Base-by-base conservation (phyloP, 2,888 invertebrate species). In the Dione juno region DNA sequence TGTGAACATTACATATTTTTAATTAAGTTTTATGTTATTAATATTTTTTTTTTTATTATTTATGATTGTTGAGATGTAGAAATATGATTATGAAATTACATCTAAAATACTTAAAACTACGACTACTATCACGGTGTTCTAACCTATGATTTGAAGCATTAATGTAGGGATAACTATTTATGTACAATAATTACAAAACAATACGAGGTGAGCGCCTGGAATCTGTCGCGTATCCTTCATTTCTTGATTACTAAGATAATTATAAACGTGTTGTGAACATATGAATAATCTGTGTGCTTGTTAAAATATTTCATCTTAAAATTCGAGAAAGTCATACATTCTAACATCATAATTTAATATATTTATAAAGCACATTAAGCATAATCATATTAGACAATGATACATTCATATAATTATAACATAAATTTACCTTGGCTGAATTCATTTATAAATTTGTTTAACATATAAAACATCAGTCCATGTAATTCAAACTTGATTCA, bases 101-200 rank as follows among this genome's bases (percentile, higher is more conserved):
- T 13, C 63, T 67, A 64, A 45, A 69, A 66, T 72, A 74, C 75
- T 76, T 76, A 74, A 69, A 65, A 68, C 67, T 79, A 79, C 67
- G 89, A 87, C 90, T 92, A 91, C 85, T 92, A 92, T 92, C 92
- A 92, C 92, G 87, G 87, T 88, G 84, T 86, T 82, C 87, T 92
- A 90, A 87, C 89, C 90, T 92, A 91, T 88, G 88, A 89, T 79
- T 84, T 75, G 82, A 90, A 92, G 90, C 90, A 81, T 88, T 81
- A 74, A 73, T 75, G 72, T 77, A 75, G 72, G 77, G 76, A 71
- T 75, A 71, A 76, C 74, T 76, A 72, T 75, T 73, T 77, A 91
- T 91, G 84, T 92, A 91, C 91, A 92, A 74, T 89, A 87, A 87
- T 89, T 90, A 90, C 88, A 89, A 82, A 84, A 82, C 80, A 85